Evolutionary conservation across 2,113 vertebrate species (phyloP).

Genomic region (Rhabdomys dilectus): DNA sequence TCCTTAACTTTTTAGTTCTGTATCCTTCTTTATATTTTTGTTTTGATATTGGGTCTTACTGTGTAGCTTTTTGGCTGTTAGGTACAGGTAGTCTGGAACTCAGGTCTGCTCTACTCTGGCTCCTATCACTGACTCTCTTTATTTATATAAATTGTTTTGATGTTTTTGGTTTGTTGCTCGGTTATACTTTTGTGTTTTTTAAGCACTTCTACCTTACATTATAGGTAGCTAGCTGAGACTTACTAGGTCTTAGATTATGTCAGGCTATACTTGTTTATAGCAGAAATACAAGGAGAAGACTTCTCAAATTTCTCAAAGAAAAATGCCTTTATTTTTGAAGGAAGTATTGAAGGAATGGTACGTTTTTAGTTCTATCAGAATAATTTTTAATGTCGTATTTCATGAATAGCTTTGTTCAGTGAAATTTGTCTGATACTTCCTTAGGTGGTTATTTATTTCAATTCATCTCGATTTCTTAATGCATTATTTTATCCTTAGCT

Average conservation of each 20-base stretch:
- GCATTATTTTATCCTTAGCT: conserved; percentile 81
- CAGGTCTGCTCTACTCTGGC: not conserved
- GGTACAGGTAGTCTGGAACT: not conserved
- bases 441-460: conserved; percentile 49
- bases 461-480: conserved; percentile 76
- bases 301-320: not conserved
- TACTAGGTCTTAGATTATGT: not conserved
- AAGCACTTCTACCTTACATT: not conserved
- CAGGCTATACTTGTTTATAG: not conserved
- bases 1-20: not conserved
- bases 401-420: not conserved
- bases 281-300: not conserved
- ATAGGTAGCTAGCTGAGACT: not conserved
- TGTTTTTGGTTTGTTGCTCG: not conserved
- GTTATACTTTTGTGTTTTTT: not conserved
- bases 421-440: conserved; percentile 42
- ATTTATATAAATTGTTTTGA: not conserved
- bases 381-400: conserved; percentile 32
- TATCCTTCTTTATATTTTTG: not conserved
- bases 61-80: too few species aligned
- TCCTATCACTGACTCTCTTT: not conserved
- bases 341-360: not conserved
- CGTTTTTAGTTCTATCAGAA: not conserved
- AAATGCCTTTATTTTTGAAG: not conserved
- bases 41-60: not conserved